Conservation (phyloP, 2,113 vertebrate species). For the Pseudorasbora parva region DNA sequence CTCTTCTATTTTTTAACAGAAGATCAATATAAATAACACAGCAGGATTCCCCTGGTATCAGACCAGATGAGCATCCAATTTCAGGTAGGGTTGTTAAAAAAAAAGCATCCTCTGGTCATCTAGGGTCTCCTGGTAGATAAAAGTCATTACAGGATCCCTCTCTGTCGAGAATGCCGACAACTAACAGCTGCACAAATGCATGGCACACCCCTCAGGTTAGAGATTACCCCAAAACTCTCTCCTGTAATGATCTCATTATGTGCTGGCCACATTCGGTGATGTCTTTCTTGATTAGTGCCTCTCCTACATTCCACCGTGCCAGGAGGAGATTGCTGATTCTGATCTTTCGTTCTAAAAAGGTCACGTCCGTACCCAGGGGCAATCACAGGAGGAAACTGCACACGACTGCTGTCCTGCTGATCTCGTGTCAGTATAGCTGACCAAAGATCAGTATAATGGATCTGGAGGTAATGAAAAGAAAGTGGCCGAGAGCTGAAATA, state of each 20-base stretch:
- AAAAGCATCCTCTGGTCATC: constrained; percentile 45
- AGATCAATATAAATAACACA: constrained; percentile 37
- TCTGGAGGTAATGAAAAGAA: constrained; percentile 8
- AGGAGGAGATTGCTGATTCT: constrained; percentile 43
- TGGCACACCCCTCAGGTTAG: constrained; percentile 40
- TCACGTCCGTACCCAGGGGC: constrained; percentile 35
- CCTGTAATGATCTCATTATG: constrained; percentile 56
- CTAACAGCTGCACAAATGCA: constrained; percentile 47
- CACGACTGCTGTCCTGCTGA: constrained; percentile 20
- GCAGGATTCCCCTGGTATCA: constrained; percentile 36
- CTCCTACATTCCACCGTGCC: constrained; percentile 39
- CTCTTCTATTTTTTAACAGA: neutral
- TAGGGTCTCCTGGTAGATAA: constrained; percentile 38
- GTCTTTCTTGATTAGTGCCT: constrained; percentile 35
- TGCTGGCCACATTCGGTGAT: constrained; percentile 24
- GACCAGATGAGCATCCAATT: constrained; percentile 51
- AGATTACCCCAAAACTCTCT: constrained; percentile 45
- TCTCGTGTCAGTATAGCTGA: constrained; percentile 34
- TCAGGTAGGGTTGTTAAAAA: constrained; percentile 48
- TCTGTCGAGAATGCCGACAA: constrained; percentile 5
- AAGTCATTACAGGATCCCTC: constrained; percentile 56
- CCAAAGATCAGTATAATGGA: constrained; percentile 26
- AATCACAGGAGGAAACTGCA: constrained; percentile 39
- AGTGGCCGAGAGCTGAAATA: constrained; percentile 30
- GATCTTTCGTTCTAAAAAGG: constrained; percentile 43